Evolutionary conservation across 2,888 invertebrate species (phyloP), one percentile per base, ranked within the genome.

Genomic region (Petrolisthes manimaculis): DNA sequence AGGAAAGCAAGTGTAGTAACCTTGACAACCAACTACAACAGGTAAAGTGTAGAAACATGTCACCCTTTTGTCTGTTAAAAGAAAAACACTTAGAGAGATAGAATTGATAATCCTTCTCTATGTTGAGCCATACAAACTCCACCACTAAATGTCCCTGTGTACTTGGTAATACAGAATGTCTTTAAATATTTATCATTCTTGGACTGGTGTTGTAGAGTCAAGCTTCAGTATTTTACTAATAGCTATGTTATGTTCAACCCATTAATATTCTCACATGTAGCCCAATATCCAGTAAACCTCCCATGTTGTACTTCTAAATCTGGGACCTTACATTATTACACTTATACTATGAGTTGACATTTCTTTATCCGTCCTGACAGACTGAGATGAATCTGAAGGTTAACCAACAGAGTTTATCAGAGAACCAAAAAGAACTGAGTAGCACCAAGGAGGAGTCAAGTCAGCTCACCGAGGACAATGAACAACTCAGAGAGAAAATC

Each of bases 401-500:
- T 74, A 61, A 82, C 51, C 81, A 86, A 37, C 77, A 71, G 67
- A 77, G 5, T 18, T 81, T 86, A 51, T 77, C 71, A 14, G 83
- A 87, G 37, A 83, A 78, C 18, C 67, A 83, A 14, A 24, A 14
- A 37, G 69, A 83, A 55, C 86, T 83, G 54, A 77, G 53, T 9
- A 69, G 78, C 51, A 83, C 54, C 21, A 67, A 78, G 21, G 83
- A 87, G 14, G 69, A 24, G 21, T 83, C 83, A 67, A 9, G 5
- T 8, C 83, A 87, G 71, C 78, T 87, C n/a, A 61, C 55, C 21
- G 54, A 78, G 54, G 88, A 88, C 51, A 88, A 88, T 56, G 74
- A 51, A 9, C 78, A 84, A n/a, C 81, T 88, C 24, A 79, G 88
- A 81, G 88, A 88, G 55, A 88, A 84, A 81, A 84, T 88, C 24